phyloP scores from a whole-genome alignment of 2,797 vertebrate genomes.

The Notolepis coatsorum region DNA sequence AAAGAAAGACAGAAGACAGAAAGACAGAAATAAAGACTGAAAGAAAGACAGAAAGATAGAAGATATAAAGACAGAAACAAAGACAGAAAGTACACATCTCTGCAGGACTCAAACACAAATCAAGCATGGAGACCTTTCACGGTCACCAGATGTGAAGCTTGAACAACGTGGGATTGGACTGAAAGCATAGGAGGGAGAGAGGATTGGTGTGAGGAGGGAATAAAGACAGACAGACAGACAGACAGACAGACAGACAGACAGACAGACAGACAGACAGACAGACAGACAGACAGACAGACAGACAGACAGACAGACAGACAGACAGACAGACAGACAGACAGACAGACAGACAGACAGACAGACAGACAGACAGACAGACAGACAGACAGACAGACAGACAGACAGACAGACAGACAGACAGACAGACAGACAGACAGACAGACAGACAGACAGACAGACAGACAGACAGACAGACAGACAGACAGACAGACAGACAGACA shows the following conservation, averaged over 20 bases:
- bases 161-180: background rate
- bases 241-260: too few species aligned
- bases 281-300: too few species aligned
- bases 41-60: too few species aligned
- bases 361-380: background rate
- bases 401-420: background rate
- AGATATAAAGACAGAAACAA: too few species aligned
- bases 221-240: background rate
- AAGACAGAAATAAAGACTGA: too few species aligned
- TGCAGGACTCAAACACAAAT: background rate
- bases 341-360: too few species aligned
- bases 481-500: background rate
- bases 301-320: too few species aligned
- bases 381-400: background rate
- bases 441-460: slow-evolving; percentile 7
- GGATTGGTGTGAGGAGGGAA: background rate
- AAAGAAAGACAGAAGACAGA: too few species aligned
- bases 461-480: too few species aligned
- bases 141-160: background rate
- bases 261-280: too few species aligned
- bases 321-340: too few species aligned
- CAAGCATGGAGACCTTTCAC: background rate
- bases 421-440: background rate
- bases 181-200: slow-evolving; percentile 13
- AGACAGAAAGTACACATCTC: background rate